These are phyloP conservation scores for Lagenorhynchus albirostris DNA, from an alignment of 2,113 vertebrate genomes.

Conservation along the genomic window DNA sequence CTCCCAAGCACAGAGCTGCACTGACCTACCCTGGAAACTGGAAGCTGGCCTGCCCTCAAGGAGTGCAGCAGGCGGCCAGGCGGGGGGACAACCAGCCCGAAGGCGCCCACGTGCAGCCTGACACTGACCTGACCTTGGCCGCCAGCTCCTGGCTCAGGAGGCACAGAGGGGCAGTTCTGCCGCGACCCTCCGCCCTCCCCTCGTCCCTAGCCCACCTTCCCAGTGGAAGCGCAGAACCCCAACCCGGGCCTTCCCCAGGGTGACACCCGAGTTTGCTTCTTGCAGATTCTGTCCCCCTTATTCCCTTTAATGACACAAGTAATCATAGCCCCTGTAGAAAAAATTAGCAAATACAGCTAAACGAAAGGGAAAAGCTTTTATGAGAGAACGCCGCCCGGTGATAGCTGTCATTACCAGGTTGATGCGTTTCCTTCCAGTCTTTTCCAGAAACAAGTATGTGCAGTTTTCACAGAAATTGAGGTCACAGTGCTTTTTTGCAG, in stretches of 20 bases:
- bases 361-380: neutral
- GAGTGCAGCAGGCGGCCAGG: neutral
- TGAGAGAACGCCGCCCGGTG: neutral
- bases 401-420: neutral
- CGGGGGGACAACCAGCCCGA: neutral
- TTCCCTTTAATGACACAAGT: neutral
- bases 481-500: neutral
- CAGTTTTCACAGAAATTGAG: neutral
- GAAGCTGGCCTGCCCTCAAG: neutral
- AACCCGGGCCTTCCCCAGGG: fast-evolving
- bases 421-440: neutral
- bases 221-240: neutral
- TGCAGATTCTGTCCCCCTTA: neutral
- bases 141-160: neutral
- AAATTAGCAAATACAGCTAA: neutral
- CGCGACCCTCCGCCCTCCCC: neutral
- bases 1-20: neutral
- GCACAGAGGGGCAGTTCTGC: fast-evolving
- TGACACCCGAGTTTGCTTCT: neutral
- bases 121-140: neutral
- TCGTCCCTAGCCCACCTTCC: neutral
- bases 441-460: neutral
- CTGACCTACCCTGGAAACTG: fast-evolving
- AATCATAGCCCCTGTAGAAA: neutral
- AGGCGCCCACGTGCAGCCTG: neutral